phyloP scores from a whole-genome alignment of 2,797 vertebrate species.

The Anolis apletophallus region DNA sequence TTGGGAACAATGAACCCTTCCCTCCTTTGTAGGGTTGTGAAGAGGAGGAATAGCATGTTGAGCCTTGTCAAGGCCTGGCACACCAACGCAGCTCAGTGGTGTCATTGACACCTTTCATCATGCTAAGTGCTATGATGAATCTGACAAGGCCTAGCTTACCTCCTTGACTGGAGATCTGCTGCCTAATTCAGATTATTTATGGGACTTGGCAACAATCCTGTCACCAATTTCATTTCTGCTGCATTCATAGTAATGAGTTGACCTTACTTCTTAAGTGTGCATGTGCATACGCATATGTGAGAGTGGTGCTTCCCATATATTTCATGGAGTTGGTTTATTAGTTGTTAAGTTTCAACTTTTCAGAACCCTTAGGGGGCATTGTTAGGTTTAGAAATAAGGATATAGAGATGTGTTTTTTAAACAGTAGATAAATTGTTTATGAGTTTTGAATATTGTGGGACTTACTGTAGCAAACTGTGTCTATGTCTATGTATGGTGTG shows the following conservation, averaged over 20 bases:
- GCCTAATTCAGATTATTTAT: background rate
- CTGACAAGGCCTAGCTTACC: background rate
- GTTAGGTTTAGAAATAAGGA: background rate
- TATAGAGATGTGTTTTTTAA: background rate
- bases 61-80: background rate
- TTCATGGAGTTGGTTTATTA: background rate
- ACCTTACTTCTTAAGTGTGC: background rate
- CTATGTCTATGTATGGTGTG: background rate
- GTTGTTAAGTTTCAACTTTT: background rate
- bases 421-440: background rate
- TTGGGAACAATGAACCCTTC: background rate
- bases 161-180: too few species aligned
- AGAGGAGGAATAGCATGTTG: background rate
- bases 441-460: background rate
- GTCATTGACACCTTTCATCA: background rate
- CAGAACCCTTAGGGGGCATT: background rate
- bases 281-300: too few species aligned
- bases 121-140: too few species aligned
- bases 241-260: background rate
- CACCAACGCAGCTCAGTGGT: background rate
- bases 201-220: background rate
- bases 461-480: background rate
- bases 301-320: background rate
- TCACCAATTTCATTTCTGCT: background rate
- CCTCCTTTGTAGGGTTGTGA: background rate